phyloP scores from a whole-genome alignment of 1,140 invertebrate genomes.

The Cardiocondyla obscurior region DNA sequence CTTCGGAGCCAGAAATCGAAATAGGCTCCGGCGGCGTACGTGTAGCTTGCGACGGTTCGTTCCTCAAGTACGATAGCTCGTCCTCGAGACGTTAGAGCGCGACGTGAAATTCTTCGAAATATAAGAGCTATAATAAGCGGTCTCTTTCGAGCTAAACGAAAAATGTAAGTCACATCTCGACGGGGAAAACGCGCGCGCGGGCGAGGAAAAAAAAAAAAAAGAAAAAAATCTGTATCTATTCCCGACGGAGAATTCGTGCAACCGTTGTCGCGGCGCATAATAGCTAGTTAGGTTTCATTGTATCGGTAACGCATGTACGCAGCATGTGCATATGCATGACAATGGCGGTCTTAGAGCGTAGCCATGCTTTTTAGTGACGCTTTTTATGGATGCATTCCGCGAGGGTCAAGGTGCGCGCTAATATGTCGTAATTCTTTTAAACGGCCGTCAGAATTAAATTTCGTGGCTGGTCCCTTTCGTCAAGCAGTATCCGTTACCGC shows the following conservation, averaged over 20 bases:
- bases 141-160: not conserved
- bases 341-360: constrained; percentile 68
- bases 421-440: constrained; percentile 68
- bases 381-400: constrained; percentile 64
- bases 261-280: constrained; percentile 73
- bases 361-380: constrained; percentile 68
- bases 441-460: constrained; percentile 60
- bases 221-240: constrained; percentile 70
- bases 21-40: not conserved
- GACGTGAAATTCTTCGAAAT: not conserved
- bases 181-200: constrained; percentile 57
- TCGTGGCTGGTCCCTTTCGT: constrained; percentile 60
- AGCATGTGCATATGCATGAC: constrained; percentile 76
- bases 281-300: constrained; percentile 81
- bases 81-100: not conserved
- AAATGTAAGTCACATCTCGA: constrained; percentile 14
- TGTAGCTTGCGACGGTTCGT: not conserved
- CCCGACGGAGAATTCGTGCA: constrained; percentile 65
- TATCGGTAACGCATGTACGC: constrained; percentile 72
- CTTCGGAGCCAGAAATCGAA: not conserved
- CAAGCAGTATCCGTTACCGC: constrained; percentile 69
- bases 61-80: constrained; percentile 20
- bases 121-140: not conserved
- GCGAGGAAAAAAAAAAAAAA: too few species aligned
- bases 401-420: constrained; percentile 43